Evolutionary conservation across 2,888 invertebrate genomes (phyloP).

Genomic region (Slavum lentiscoides): DNA sequence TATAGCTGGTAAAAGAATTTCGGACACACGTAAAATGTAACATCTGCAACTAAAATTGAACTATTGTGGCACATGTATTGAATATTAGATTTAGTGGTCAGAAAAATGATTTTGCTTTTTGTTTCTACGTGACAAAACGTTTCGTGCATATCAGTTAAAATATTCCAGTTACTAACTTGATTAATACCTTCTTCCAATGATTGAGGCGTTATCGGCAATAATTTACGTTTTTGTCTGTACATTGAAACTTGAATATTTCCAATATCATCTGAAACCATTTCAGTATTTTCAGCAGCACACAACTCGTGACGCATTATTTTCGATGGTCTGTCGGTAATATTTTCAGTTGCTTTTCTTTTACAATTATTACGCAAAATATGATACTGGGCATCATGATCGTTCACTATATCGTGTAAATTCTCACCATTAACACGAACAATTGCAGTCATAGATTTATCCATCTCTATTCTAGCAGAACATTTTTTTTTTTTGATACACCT

Average conservation of each 20-base stretch:
- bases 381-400: neutral
- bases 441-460: neutral
- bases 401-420: slow-evolving; percentile 10
- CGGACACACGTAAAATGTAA: neutral
- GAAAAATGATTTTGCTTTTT: neutral
- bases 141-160: neutral
- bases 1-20: slow-evolving; percentile 9
- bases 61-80: neutral
- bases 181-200: neutral
- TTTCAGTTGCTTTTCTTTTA: too few relatives aligned
- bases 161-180: neutral
- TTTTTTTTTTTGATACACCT: slow-evolving; percentile 18
- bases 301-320: slow-evolving; percentile 25
- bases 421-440: neutral
- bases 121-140: neutral
- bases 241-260: neutral
- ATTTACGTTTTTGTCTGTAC: too few relatives aligned
- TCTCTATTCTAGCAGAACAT: slow-evolving; percentile 11
- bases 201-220: neutral
- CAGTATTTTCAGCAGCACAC: slow-evolving; percentile 18
- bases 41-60: neutral
- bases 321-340: slow-evolving; percentile 5
- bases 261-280: slow-evolving; percentile 6
- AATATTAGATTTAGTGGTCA: slow-evolving; percentile 9
- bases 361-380: too few relatives aligned